Percentiles rank a stretch among this genome's conserved stretches.
phyloP scores from a whole-genome alignment of 1,140 invertebrate genomes.

The Akabosia matsudoensis region DNA sequence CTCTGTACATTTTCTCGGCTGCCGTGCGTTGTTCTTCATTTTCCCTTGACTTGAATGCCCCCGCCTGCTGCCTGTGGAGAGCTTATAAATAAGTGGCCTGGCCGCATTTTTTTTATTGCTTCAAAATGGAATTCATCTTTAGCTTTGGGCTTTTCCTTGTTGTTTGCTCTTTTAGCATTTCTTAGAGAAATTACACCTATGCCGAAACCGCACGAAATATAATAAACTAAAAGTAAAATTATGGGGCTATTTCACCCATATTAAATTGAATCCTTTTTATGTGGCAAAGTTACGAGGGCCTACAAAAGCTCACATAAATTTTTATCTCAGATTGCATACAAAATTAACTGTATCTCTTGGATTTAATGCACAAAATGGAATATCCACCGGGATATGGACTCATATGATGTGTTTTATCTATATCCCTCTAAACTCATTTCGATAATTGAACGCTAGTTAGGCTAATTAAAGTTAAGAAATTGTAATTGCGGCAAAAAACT shows the following conservation, averaged over 20 bases:
- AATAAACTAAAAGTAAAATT: neutral
- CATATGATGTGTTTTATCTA: too few relatives aligned
- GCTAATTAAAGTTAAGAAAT: too few relatives aligned
- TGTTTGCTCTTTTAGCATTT: neutral
- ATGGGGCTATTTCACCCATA: constrained; percentile 16
- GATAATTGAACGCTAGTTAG: too few relatives aligned
- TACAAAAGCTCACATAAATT: too few relatives aligned
- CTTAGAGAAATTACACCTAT: neutral
- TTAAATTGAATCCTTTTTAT: constrained; percentile 8
- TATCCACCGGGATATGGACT: too few relatives aligned
- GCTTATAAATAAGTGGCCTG: constrained; percentile 14
- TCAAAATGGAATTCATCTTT: constrained; percentile 12
- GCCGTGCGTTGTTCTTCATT: neutral
- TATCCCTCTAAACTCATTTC: too few relatives aligned
- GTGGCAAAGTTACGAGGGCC: constrained; percentile 14
- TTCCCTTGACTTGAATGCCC: neutral
- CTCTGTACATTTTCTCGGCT: neutral
- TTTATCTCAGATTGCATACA: too few relatives aligned
- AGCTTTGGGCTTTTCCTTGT: neutral
- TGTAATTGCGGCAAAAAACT: too few relatives aligned
- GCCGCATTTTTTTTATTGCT: constrained; percentile 18
- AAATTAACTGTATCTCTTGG: too few relatives aligned
- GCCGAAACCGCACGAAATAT: neutral
- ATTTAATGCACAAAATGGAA: too few relatives aligned
- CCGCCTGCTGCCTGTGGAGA: neutral